A percentile compares a stretch with the other conserved stretches of the same genome.
Evolutionary conservation across 2,888 invertebrate species (phyloP).

Genomic region (Dasysyrphus tricinctus): DNA sequence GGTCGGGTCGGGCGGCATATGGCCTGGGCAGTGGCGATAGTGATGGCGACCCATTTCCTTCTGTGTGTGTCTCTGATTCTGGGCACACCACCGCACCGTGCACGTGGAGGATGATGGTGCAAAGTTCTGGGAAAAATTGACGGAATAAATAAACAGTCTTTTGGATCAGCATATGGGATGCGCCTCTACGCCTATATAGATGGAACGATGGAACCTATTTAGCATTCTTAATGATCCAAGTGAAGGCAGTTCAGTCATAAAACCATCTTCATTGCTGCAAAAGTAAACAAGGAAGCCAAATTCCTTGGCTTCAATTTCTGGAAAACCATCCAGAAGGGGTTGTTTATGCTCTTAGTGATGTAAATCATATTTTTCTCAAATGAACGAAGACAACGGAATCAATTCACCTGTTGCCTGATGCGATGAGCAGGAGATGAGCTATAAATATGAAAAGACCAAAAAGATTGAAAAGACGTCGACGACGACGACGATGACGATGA

Average conservation of each 20-base stretch:
- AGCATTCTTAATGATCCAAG: conserved; percentile 70
- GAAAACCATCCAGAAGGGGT: conserved; percentile 46
- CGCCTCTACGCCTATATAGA: neutral
- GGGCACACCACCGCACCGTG: neutral
- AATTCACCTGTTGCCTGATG: conserved; percentile 70
- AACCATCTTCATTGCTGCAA: conserved; percentile 32
- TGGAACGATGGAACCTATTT: conserved; percentile 59
- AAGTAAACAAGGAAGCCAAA: conserved; percentile 66
- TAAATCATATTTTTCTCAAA: conserved; percentile 64
- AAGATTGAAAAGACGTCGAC: conserved; percentile 36
- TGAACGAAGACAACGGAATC: conserved; percentile 29
- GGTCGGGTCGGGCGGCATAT: neutral
- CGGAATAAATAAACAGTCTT: conserved; percentile 65
- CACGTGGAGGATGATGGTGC: conserved; percentile 45
- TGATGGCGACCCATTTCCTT: conserved; percentile 64
- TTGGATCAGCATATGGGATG: conserved; percentile 16
- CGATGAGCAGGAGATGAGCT: conserved; percentile 9
- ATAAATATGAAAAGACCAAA: conserved; percentile 10
- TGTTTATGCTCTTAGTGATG: conserved; percentile 51
- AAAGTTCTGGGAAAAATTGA: conserved; percentile 67
- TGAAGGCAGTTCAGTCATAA: conserved; percentile 11
- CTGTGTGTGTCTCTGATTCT: neutral
- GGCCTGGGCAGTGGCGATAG: conserved; percentile 31
- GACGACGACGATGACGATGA: neutral
- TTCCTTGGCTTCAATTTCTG: conserved; percentile 11